Percentiles rank a stretch among this genome's conserved stretches.
Conservation (phyloP, 2,113 vertebrate species). For the Lipophrys pholis region DNA sequence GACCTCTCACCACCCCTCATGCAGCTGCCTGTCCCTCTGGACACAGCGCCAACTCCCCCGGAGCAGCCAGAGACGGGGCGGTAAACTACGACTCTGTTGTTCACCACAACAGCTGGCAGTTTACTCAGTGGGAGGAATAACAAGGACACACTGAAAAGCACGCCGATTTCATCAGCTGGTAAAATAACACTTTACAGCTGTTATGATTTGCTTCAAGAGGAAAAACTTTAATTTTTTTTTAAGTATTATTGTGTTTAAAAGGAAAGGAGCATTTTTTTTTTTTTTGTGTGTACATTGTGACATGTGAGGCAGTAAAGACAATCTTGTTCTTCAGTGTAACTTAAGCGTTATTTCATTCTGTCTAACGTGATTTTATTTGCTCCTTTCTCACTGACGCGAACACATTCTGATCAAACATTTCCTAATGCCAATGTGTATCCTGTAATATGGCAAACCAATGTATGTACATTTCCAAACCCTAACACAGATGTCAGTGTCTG, state of each 20-base stretch:
- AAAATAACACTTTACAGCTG: not conserved
- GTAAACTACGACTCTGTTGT: conserved; percentile 58
- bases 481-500: conserved; percentile 4
- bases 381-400: not conserved
- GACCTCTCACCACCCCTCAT: not conserved
- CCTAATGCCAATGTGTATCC: not conserved
- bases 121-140: conserved; percentile 27
- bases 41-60: conserved; percentile 32
- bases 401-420: not conserved
- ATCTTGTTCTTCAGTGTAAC: not conserved
- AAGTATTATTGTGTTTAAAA: conserved; percentile 48
- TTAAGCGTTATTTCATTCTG: not conserved
- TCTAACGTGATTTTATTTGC: not conserved
- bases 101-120: conserved; percentile 38
- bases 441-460: not conserved
- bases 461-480: not conserved
- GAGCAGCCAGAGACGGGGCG: conserved; percentile 49
- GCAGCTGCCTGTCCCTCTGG: conserved; percentile 43
- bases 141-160: conserved; percentile 9
- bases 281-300: conserved; percentile 25
- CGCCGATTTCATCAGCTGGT: conserved; percentile 23
- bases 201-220: not conserved
- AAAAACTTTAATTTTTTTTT: not conserved
- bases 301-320: not conserved
- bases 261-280: not conserved